Evolutionary conservation across 2,113 vertebrate genomes (phyloP).

Genomic region (Acrocephalus arundinaceus): DNA sequence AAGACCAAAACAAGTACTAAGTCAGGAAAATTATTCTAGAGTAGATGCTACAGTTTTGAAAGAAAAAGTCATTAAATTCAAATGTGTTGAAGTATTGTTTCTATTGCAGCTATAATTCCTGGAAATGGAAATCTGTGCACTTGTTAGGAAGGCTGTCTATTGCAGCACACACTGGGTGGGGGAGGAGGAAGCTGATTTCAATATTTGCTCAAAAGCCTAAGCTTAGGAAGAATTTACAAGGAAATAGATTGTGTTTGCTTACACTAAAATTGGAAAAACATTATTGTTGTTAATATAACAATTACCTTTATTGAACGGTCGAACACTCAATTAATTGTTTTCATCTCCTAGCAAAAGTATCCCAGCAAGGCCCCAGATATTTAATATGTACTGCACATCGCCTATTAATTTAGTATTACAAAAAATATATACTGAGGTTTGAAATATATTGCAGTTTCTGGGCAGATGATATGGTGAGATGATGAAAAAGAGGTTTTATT

Average conservation of each 20-base stretch:
- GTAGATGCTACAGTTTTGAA: background rate
- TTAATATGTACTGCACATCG: fast-evolving
- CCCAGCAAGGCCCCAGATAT: background rate
- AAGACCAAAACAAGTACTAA: background rate
- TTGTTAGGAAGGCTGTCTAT: background rate
- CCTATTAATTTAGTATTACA: background rate
- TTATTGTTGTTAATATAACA: background rate
- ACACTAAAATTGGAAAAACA: background rate
- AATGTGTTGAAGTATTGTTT: background rate
- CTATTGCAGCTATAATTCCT: background rate
- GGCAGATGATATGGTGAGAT: background rate
- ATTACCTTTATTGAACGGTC: background rate
- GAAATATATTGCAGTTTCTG: background rate
- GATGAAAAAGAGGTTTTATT: background rate
- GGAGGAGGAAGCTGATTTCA: background rate
- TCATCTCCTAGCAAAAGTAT: background rate
- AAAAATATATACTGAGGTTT: background rate
- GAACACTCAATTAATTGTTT: background rate
- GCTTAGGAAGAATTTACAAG: background rate
- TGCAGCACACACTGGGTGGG: background rate
- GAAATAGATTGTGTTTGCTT: background rate
- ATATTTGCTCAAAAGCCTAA: background rate
- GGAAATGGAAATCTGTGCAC: background rate
- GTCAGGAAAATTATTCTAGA: background rate
- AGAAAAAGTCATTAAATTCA: background rate